Conservation (phyloP, 2,113 vertebrate species). For the Daphoenositta chrysoptera region DNA sequence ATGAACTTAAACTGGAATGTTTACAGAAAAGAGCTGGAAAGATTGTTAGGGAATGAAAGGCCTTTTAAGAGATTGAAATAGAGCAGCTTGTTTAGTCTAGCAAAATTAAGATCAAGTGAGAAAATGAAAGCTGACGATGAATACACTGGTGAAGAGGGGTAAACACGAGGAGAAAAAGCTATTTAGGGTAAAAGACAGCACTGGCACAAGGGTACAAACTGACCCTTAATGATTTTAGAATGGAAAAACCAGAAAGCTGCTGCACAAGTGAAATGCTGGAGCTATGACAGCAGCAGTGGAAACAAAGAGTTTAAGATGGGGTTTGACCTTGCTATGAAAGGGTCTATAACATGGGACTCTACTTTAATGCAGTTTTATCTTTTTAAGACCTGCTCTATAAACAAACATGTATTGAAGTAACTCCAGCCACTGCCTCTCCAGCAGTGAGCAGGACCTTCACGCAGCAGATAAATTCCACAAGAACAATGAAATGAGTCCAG, state of each 20-base stretch:
- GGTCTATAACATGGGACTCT: background rate
- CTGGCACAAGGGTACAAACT: background rate
- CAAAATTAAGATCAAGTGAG: background rate
- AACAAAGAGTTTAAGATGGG: background rate
- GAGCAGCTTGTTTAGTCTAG: conserved; percentile 35
- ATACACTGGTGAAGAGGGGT: background rate
- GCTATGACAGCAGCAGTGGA: background rate
- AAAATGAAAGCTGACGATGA: background rate
- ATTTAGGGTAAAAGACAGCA: background rate
- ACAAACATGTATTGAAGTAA: background rate
- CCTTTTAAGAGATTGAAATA: conserved; percentile 4
- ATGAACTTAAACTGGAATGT: background rate
- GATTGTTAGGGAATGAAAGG: background rate
- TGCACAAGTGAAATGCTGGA: background rate
- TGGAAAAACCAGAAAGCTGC: background rate
- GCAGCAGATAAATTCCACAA: background rate
- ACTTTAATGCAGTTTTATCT: background rate
- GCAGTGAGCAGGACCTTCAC: conserved; percentile 4
- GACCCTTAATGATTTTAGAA: background rate
- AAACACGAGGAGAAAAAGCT: background rate
- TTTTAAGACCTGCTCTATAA: conserved; percentile 1
- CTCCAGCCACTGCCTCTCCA: background rate
- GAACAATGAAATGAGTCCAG: background rate
- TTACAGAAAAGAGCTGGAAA: background rate
- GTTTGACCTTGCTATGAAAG: background rate